Evolutionary conservation across 1,140 invertebrate species (phyloP).

Genomic region (Centruroides vittatus): DNA sequence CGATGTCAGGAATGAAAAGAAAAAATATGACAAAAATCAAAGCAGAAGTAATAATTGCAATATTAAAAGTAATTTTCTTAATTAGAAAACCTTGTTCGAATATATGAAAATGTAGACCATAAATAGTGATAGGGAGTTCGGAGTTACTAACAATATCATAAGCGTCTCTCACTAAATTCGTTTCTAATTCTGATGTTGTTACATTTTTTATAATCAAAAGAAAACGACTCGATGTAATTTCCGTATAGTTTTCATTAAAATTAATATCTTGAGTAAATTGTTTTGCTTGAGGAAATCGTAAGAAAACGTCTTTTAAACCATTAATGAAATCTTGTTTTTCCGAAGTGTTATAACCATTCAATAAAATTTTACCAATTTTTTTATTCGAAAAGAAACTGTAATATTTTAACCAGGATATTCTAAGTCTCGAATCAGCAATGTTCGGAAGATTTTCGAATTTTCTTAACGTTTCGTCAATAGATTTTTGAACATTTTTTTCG

Average conservation of each 20-base stretch:
- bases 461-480: constrained; percentile 61
- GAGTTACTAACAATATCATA: constrained; percentile 60
- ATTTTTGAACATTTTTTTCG: constrained; percentile 52
- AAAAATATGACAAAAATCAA: constrained; percentile 93
- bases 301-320: constrained; percentile 47
- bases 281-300: constrained; percentile 29
- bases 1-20: constrained; percentile 84
- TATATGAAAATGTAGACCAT: constrained; percentile 51
- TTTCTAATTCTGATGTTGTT: constrained; percentile 72
- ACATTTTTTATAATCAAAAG: constrained; percentile 78
- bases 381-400: too few species aligned
- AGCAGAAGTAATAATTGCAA: constrained; percentile 73
- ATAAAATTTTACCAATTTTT: too few species aligned
- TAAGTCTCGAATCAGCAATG: constrained; percentile 54
- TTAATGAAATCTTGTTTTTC: constrained; percentile 57
- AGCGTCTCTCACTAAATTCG: constrained; percentile 70
- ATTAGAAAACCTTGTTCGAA: constrained; percentile 60
- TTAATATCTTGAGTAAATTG: constrained; percentile 65
- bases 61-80: constrained; percentile 48
- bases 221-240: constrained; percentile 67
- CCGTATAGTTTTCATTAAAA: constrained; percentile 55
- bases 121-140: constrained; percentile 46
- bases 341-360: constrained; percentile 41
- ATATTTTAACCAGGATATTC: constrained; percentile 76
- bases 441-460: constrained; percentile 65